Evolutionary conservation across 2,113 vertebrate genomes (phyloP).

Genomic region (Oryzias celebensis): DNA sequence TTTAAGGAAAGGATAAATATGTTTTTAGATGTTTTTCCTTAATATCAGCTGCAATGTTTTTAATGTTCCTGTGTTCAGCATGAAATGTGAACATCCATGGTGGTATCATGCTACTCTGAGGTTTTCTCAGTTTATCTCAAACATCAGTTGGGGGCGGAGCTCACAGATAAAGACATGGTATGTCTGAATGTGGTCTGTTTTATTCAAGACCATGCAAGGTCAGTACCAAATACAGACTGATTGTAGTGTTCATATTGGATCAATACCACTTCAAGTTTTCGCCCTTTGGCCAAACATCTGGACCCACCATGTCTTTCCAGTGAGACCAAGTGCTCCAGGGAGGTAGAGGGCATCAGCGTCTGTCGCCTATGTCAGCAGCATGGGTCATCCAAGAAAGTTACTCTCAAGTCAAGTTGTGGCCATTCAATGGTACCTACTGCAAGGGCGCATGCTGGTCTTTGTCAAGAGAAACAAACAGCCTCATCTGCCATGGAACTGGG

Average conservation of each 20-base stretch:
- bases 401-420: conserved; percentile 83
- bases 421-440: conserved; percentile 80
- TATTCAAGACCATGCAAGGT: conserved; percentile 5
- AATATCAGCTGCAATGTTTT: conserved; percentile 5
- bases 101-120: conserved; percentile 64
- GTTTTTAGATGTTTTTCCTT: conserved; percentile 31
- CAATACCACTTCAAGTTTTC: conserved; percentile 26
- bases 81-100: conserved; percentile 60
- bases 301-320: conserved; percentile 60
- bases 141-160: conserved; percentile 52
- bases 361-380: conserved; percentile 70
- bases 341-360: conserved; percentile 38
- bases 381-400: conserved; percentile 79
- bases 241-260: conserved; percentile 10
- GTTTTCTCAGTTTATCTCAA: conserved; percentile 40
- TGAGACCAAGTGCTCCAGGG: conserved; percentile 49
- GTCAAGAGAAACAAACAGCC: conserved; percentile 66
- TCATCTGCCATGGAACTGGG: conserved; percentile 49
- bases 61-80: conserved; percentile 9
- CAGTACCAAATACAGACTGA: not conserved
- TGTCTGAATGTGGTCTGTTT: conserved; percentile 54
- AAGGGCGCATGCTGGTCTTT: conserved; percentile 74
- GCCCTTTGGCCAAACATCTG: conserved; percentile 55
- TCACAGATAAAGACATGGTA: conserved; percentile 63
- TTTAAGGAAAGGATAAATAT: conserved; percentile 21